A percentile compares a stretch with the other conserved stretches of the same genome.
These are phyloP conservation scores for Eristalinus sepulchralis DNA, from an alignment of 2,888 invertebrate genomes.

Conservation along the genomic window DNA sequence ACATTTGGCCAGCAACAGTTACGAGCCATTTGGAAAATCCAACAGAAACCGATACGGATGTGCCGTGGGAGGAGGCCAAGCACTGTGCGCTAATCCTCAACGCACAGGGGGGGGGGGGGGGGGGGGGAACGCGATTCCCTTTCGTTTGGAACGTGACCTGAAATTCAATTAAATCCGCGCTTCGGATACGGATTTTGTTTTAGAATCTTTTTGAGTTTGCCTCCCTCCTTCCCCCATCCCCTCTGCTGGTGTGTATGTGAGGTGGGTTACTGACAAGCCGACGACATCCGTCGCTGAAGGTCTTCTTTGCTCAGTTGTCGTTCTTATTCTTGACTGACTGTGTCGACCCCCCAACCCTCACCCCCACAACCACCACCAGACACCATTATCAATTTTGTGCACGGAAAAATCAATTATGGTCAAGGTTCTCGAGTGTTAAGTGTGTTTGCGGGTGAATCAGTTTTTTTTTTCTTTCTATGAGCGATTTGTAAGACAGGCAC, in stretches of 20 bases:
- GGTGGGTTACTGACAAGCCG: background rate
- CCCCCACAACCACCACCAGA: too few relatives aligned
- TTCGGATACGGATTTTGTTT: conserved; percentile 30
- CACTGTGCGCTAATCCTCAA: conserved; percentile 23
- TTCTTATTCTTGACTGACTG: background rate
- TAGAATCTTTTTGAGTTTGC: background rate
- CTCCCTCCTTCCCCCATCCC: background rate
- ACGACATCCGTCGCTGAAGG: background rate
- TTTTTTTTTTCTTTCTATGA: too few relatives aligned
- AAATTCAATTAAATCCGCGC: conserved; percentile 37
- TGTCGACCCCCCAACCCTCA: background rate
- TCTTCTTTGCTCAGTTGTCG: background rate
- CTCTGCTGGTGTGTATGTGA: conserved; percentile 12
- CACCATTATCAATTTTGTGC: conserved; percentile 58
- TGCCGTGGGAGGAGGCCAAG: background rate
- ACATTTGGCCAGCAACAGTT: conserved; percentile 28
- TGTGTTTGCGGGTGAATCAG: conserved; percentile 49
- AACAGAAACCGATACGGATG: background rate
- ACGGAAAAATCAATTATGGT: conserved; percentile 61
- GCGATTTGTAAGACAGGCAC: conserved; percentile 18
- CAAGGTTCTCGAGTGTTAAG: conserved; percentile 52
- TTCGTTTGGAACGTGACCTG: conserved; percentile 66
- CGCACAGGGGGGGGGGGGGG: conserved; percentile 25
- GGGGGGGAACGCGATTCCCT: conserved; percentile 42
- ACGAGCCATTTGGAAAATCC: background rate